Conservation (phyloP, 2,113 vertebrate species). For the Nyctibius bracteatus region DNA sequence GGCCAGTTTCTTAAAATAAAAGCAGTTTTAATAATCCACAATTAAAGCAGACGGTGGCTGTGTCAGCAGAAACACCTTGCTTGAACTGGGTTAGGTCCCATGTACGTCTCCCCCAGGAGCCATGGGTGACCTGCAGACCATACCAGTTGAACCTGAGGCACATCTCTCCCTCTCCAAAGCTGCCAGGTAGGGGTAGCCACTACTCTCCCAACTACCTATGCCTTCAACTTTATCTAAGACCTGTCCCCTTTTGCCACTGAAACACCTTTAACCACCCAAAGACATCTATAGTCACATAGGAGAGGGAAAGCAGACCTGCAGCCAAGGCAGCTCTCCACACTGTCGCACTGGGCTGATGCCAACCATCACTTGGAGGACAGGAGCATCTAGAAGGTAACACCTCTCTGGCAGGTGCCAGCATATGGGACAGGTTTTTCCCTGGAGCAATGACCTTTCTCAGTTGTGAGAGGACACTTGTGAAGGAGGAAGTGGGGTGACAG, state of each 20-base stretch:
- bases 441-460: background rate
- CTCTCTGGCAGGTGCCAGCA: background rate
- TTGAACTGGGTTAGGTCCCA: background rate
- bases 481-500: background rate
- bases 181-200: background rate
- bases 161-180: background rate
- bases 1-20: background rate
- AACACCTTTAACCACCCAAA: background rate
- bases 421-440: background rate
- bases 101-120: rapidly evolving
- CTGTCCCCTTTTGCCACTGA: no score
- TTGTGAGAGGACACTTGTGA: background rate
- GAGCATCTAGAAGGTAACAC: background rate
- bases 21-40: background rate
- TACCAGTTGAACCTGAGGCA: background rate
- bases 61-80: background rate
- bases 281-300: no score
- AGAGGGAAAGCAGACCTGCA: background rate
- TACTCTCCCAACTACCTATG: background rate
- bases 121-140: background rate
- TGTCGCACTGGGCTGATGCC: rapidly evolving
- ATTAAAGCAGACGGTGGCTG: background rate
- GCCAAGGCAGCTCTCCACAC: background rate
- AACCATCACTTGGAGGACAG: background rate
- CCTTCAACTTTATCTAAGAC: background rate